Base-by-base conservation (phyloP, 2,797 vertebrate species). In the Cichlasoma orientale region DNA sequence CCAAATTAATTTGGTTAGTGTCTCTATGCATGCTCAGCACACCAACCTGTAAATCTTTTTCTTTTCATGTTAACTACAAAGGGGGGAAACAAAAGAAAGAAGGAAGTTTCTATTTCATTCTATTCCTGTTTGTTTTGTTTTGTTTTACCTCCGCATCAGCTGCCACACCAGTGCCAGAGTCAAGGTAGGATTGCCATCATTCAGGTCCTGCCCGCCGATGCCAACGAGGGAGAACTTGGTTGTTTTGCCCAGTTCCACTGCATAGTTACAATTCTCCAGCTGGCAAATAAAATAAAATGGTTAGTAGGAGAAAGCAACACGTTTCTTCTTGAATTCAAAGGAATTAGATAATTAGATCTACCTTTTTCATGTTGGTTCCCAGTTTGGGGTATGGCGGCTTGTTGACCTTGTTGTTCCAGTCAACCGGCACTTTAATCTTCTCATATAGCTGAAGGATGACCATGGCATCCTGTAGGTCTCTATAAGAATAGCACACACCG, bases 201-300 rank as follows among this genome's bases (percentile, higher is more conserved):
- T 97, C 91, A 99, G 94, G 90, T 99, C 98, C 91, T 98, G 97
- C 61, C 98, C 98, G 63, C 97, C 98, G 1, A 99, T 99, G 89
- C 98, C 98, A 89, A 99, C 98, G 5, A 99, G 94, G 25, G 98
- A 99, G 93, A 99, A 99, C 88, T 98, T 98, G 36, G 97, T 96
- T 47, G 92, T 79, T 86, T 97, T 98, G 58, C 98, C 98, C 86
- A 99, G 92, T 0, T 98, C 96, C 71, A 99, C 96, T 7, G 98
- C 98, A 0, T 99, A 99, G 94, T 99, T 99, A 86, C 98, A 99
- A 91, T 99, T 99, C 95, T 99, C 98, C 86, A 99, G 92, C 98
- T 99, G n/a, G 18, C 18, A 14, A 4, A 68, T 29, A 68, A 47
- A 16, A 82, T 5, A 77, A 16, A 77, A 68, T 0, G 2, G 5